Evolutionary conservation across 2,888 invertebrate genomes (phyloP), one percentile per base, ranked within the genome.

Genomic region (Ligdia adustata): DNA sequence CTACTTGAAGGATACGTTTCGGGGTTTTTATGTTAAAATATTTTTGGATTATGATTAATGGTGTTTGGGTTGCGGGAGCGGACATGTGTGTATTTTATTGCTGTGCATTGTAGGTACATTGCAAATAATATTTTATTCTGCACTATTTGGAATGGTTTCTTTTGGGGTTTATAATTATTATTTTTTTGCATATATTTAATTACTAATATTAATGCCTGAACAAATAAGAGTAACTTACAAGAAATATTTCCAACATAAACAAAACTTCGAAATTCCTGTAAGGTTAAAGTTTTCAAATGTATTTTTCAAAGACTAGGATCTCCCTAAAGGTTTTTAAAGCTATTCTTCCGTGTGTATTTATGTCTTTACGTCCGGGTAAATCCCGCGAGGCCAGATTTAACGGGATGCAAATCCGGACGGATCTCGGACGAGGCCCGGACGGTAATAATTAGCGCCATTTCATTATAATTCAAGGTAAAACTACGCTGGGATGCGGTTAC

Each of bases 391-490:
- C 64, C 69, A 72, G 72, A 75, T 79, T 77, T 75, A 47, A 35
- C 35, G 39, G 66, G 64, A 67, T 66, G 69, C 69, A 75, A 79
- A 79, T 77, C 75, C 77, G 57, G 51, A 57, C 46, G 64, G 66
- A 54, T 41, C 41, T 18, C 29, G 39, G 45, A 44, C 38, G 44
- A 46, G 24, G 22, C 16, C 40, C 45, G 59, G 57, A 60, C 61
- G 68, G 46, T 16, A 14, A 68, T 78, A 79, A 79, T 80, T 79
- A 73, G 71, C 67, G 28, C 49, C 56, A 52, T 62, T 62, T 58
- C 66, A 61, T 63, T 59, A 59, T 59, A 56, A 22, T 51, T 50
- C 58, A 47, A 48, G 42, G 43, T 51, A 6, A 7, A 22, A 22
- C 22, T 22, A 22, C 22, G 22, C 22, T 22, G 7, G n/a, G 22